Evolutionary conservation across 1,140 invertebrate genomes (phyloP).

Genomic region (Drosophila pseudoananassae): DNA sequence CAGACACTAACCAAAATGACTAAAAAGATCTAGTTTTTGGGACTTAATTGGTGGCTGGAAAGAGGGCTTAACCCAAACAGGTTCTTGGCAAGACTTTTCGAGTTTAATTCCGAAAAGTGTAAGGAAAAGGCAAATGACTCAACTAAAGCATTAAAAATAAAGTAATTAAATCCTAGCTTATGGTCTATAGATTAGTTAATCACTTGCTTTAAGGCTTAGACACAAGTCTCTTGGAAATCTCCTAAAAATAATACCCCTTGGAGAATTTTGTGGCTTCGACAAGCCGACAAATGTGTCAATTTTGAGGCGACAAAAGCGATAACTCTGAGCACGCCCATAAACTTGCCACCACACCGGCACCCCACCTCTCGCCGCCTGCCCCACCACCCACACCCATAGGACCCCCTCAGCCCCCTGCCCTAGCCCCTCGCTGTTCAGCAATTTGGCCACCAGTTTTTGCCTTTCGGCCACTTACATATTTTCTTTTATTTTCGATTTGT

Average conservation of each 20-base stretch:
- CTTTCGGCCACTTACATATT: slow-evolving; percentile 53
- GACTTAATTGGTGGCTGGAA: neutral
- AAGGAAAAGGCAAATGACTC: too few relatives aligned
- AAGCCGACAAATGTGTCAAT: slow-evolving; percentile 48
- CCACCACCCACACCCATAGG: slow-evolving; percentile 9
- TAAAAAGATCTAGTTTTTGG: slow-evolving; percentile 22
- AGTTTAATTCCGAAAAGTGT: too few relatives aligned
- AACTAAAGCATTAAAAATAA: too few relatives aligned
- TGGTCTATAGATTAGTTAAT: neutral
- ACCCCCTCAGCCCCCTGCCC: neutral
- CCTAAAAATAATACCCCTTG: neutral
- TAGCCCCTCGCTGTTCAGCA: neutral
- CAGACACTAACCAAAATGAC: slow-evolving; percentile 18
- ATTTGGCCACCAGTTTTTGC: slow-evolving; percentile 48
- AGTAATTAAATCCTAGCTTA: too few relatives aligned
- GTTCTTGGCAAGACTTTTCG: neutral
- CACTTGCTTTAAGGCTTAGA: too few relatives aligned
- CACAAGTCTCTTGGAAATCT: too few relatives aligned
- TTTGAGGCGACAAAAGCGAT: slow-evolving; percentile 64
- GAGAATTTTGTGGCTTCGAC: too few relatives aligned
- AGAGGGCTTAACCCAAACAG: neutral
- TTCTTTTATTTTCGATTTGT: slow-evolving; percentile 41
- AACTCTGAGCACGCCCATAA: slow-evolving; percentile 36
- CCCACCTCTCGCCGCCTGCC: neutral
- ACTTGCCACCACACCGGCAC: neutral